Conservation (phyloP, 2,888 invertebrate genomes). For the Nomada flava region DNA sequence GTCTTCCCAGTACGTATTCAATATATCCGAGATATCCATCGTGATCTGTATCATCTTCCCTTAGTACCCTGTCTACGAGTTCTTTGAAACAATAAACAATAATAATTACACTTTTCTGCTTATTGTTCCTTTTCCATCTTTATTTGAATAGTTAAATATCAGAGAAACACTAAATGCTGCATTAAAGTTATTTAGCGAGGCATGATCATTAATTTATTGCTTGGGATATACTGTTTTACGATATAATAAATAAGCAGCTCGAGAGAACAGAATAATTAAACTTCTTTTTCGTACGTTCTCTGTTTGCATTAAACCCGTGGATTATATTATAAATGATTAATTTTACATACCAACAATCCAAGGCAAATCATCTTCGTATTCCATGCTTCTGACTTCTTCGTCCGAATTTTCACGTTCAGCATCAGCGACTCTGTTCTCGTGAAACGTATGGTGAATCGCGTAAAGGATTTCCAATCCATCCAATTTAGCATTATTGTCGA, state of each 20-base stretch:
- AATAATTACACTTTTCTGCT: slow-evolving; percentile 3
- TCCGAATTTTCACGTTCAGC: slow-evolving; percentile 66
- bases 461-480: slow-evolving; percentile 96
- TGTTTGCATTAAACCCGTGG: too few relatives aligned
- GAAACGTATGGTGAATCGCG: slow-evolving; percentile 91
- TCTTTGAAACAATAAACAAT: slow-evolving; percentile 85
- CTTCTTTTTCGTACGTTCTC: background rate
- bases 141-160: background rate
- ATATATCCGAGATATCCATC: slow-evolving; percentile 95
- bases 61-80: slow-evolving; percentile 93
- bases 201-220: too few relatives aligned
- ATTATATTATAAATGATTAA: background rate
- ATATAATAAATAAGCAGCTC: too few relatives aligned
- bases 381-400: slow-evolving; percentile 55
- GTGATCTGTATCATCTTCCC: slow-evolving; percentile 92
- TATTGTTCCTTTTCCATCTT: background rate
- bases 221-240: too few relatives aligned
- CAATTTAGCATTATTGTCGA: slow-evolving; percentile 94
- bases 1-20: slow-evolving; percentile 88
- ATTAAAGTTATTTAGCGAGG: background rate
- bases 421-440: slow-evolving; percentile 81
- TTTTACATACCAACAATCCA: slow-evolving; percentile 75
- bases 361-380: slow-evolving; percentile 66
- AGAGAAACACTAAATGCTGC: background rate
- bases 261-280: too few relatives aligned